phyloP scores from a whole-genome alignment of 1,140 invertebrate species.

The Acyrthosiphon pisum region DNA sequence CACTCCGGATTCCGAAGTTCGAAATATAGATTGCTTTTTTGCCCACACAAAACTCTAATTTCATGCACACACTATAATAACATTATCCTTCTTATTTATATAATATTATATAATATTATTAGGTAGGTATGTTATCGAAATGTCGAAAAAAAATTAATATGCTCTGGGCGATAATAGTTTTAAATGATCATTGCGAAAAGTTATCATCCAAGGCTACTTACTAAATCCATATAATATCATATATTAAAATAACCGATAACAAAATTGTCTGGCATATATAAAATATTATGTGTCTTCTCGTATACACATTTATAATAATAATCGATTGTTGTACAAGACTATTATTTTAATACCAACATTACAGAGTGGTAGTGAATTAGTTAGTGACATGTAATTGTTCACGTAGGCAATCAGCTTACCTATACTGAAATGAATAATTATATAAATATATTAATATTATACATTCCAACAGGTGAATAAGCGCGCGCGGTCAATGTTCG shows the following conservation, averaged over 20 bases:
- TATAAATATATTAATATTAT: not conserved
- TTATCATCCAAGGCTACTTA: constrained; percentile 38
- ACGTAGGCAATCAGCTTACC: not conserved
- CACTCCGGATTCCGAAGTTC: not conserved
- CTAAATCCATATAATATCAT: not conserved
- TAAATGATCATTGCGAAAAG: not conserved
- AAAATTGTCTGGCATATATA: not conserved
- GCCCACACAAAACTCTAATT: not conserved
- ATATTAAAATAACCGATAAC: not conserved
- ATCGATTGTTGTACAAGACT: not conserved
- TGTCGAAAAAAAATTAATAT: not conserved
- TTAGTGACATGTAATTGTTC: not conserved
- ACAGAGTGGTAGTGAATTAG: not conserved
- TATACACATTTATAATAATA: not conserved
- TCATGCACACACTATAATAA: not conserved
- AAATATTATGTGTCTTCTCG: not conserved
- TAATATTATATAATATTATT: not conserved
- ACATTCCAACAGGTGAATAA: not conserved
- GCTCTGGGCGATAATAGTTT: not conserved
- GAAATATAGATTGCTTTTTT: not conserved
- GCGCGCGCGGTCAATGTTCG: not conserved
- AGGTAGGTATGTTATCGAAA: not conserved
- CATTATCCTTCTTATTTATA: not conserved
- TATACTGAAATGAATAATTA: not conserved
- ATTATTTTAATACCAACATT: not conserved